Percentiles rank a stretch among this genome's conserved stretches.
phyloP scores from a whole-genome alignment of 2,113 vertebrate genomes.

The Mesocricetus auratus region DNA sequence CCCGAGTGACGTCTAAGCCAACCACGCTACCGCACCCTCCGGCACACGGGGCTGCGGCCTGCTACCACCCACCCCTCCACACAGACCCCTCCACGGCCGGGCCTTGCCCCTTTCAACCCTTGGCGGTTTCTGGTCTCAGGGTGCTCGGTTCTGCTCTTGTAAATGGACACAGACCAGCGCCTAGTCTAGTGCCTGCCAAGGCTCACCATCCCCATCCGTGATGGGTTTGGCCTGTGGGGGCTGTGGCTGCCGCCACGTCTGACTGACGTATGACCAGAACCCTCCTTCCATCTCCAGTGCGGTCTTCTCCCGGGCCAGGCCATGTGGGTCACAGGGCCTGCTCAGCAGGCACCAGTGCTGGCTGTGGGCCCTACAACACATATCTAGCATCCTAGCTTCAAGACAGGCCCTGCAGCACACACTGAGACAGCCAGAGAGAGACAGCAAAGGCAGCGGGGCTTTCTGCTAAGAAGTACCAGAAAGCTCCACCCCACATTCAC shows the following conservation, averaged over 20 bases:
- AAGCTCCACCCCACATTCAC: not conserved
- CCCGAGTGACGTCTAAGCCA: fast-evolving
- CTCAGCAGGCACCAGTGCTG: not conserved
- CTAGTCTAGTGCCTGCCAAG: fast-evolving
- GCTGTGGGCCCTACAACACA: not conserved
- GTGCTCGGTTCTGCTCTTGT: not conserved
- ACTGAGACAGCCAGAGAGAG: constrained; percentile 24
- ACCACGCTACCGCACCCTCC: fast-evolving
- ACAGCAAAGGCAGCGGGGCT: not conserved
- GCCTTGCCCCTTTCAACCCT: not conserved
- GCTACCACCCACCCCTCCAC: fast-evolving
- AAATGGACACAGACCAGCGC: fast-evolving
- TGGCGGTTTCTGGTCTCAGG: not conserved
- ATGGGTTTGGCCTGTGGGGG: not conserved
- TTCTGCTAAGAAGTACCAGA: constrained; percentile 5
- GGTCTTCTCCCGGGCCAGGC: not conserved
- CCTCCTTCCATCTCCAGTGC: fast-evolving
- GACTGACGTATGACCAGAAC: fast-evolving
- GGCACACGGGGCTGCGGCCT: fast-evolving
- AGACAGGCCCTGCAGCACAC: not conserved
- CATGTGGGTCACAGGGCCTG: fast-evolving
- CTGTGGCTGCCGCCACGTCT: not conserved
- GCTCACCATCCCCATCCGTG: fast-evolving
- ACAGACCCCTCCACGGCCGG: fast-evolving
- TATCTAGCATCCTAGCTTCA: fast-evolving